Conservation (phyloP, 2,888 invertebrate species). For the Patella caerulea region DNA sequence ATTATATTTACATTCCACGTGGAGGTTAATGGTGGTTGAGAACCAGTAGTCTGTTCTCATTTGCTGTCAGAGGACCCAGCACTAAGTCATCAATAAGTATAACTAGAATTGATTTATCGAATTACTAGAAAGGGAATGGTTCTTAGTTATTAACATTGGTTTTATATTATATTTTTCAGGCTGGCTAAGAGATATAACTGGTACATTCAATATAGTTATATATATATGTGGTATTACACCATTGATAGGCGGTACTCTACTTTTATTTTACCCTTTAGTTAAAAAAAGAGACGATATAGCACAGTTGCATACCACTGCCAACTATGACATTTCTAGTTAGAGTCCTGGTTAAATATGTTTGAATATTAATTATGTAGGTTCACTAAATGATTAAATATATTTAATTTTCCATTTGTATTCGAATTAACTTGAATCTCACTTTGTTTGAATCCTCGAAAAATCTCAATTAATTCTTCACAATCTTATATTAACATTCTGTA, state of each 20-base stretch:
- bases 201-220: constrained; percentile 44
- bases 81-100: not conserved
- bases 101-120: not conserved
- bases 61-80: not conserved
- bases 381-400: no score
- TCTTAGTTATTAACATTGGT: not conserved
- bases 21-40: no score
- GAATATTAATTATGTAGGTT: no score
- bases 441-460: no score
- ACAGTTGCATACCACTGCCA: not conserved
- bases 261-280: constrained; percentile 48
- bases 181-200: constrained; percentile 38
- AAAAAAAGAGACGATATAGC: constrained; percentile 35
- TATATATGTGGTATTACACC: constrained; percentile 38
- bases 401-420: no score
- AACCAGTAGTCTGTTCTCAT: not conserved
- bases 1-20: no score
- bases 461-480: no score
- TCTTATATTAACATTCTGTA: no score
- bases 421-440: no score
- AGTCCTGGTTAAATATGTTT: no score
- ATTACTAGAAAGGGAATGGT: no score
- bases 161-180: constrained; percentile 40
- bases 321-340: no score
- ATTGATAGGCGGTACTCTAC: constrained; percentile 38